Evolutionary conservation across 2,888 invertebrate genomes (phyloP), one percentile per base, ranked within the genome.

Genomic region (Eupithecia tripunctaria): DNA sequence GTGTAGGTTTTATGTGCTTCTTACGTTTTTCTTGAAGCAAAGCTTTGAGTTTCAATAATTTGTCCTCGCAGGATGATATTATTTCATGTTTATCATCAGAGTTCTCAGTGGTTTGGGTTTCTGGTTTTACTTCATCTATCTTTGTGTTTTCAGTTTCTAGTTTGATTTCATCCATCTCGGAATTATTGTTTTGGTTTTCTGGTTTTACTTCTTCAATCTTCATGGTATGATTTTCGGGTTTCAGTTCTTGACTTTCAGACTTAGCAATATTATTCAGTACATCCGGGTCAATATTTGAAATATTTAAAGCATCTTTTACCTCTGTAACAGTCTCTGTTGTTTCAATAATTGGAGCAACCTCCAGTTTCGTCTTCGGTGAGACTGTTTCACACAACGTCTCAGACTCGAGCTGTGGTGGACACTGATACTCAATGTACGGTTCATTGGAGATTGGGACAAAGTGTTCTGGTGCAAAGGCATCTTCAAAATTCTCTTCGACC

Each of bases 51-150:
- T 85, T 86, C n/a, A 79, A 86, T 15, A 93, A 76, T 81, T 93
- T 94, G 67, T 92, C 92, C 75, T 93, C 93, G 67, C 94, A 93
- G 0, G 90, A 85, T 14, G 86, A 79, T 0, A 93, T 85, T 21
- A 64, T 25, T 64, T 64, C 38, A 64, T 38, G 15, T 60, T 60
- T 60, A 64, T 68, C 59, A 51, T 38, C 66, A 32, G 68, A 56
- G 15, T 73, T 67, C 69, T 70, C 70, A 21, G 71, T 43, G 25
- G 3, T 65, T 32, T 29, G 32, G 18, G 32, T 10, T 51, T 51
- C 51, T 21, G 8, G 10, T 51, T 21, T 51, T 10, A 21, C 51
- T 21, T 51, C 21, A 51, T 10, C 14, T 25, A 14, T 56, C 12
- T 56, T 12, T 5, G 25, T 2, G 56, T 56, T 56, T 25, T 56